Base-by-base conservation (phyloP, 2,888 invertebrate species). In the Microdon myrmicae region DNA sequence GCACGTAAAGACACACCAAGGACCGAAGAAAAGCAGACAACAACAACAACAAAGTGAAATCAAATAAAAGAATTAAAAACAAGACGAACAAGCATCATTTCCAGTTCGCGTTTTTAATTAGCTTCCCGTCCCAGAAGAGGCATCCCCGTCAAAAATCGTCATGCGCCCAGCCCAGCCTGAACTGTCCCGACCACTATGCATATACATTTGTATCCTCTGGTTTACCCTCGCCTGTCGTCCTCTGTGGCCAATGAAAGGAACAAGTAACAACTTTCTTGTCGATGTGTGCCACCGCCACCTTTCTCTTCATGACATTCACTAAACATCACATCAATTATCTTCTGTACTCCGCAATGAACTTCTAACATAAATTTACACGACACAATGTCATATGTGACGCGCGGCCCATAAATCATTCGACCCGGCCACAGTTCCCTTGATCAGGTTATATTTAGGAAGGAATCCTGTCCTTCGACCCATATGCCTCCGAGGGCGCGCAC, bases 311-410 rank as follows among this genome's bases (percentile, higher is more conserved):
- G 58, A 64, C 41, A 53, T 25, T 32, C 56, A 64, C 58, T 64
- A 58, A 64, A 64, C 64, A 64, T 64, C 64, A 64, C 64, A 64
- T 64, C 64, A 64, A 64, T 64, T 64, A 64, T 64, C 64, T 64
- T 64, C 64, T 64, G 58, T 64, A 64, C 64, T 58, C 56, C 51
- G 64, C 64, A 64, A 66, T 59, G 66, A 66, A 59, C 59, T 53
- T 59, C 66, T 53, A 59, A 66, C 58, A 66, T 66, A 59, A 59
- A 66, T 66, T 54, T 66, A 66, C 66, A 66, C 54, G 66, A 66
- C 54, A 66, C 58, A 53, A 35, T 64, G 64, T 64, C 64, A 64
- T 64, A 64, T 64, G 64, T 58, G 58, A 56, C 64, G 53, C 47
- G 32, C 48, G 43, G 12, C 39, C 29, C 59, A 66, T 66, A 66